These are phyloP conservation scores for Cyanoliseus patagonus DNA, from an alignment of 2,113 vertebrate species.

Conservation along the genomic window DNA sequence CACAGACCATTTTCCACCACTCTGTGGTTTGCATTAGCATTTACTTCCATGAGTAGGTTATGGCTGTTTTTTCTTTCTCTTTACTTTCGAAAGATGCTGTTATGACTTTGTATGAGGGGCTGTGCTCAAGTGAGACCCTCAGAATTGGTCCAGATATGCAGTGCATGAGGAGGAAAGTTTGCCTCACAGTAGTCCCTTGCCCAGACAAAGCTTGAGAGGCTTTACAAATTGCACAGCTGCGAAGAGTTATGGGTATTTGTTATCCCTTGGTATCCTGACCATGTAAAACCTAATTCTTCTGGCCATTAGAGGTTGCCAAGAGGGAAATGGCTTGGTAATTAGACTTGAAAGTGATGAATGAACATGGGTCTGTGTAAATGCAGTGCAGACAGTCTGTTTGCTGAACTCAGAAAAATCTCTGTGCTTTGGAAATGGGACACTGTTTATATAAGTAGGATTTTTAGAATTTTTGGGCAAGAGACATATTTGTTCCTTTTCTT, in stretches of 20 bases:
- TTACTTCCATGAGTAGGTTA: not conserved
- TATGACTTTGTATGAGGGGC: not conserved
- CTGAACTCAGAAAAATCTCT: slow-evolving; percentile 51
- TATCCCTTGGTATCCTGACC: slow-evolving; percentile 46
- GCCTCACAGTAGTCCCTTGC: not conserved
- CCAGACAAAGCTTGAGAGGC: not conserved
- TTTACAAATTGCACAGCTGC: slow-evolving; percentile 62
- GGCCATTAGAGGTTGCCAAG: slow-evolving; percentile 51
- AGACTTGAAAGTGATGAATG: slow-evolving; percentile 68
- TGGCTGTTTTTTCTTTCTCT: not conserved
- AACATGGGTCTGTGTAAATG: slow-evolving; percentile 42
- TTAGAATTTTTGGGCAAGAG: slow-evolving; percentile 55
- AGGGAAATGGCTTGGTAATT: slow-evolving; percentile 65
- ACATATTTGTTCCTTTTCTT: slow-evolving; percentile 47
- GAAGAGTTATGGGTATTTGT: slow-evolving; percentile 46
- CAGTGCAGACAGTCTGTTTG: slow-evolving; percentile 51
- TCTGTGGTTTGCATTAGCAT: not conserved
- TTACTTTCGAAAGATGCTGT: not conserved
- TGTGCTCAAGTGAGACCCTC: not conserved
- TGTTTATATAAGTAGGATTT: slow-evolving; percentile 67
- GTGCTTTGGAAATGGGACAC: slow-evolving; percentile 51
- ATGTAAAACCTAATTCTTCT: slow-evolving; percentile 62
- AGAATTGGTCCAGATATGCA: slow-evolving; percentile 2
- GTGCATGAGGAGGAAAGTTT: not conserved
- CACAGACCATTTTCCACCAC: not conserved